Evolutionary conservation across 2,888 invertebrate species (phyloP), one percentile per base, ranked within the genome.

Genomic region (Hyalella azteca): DNA sequence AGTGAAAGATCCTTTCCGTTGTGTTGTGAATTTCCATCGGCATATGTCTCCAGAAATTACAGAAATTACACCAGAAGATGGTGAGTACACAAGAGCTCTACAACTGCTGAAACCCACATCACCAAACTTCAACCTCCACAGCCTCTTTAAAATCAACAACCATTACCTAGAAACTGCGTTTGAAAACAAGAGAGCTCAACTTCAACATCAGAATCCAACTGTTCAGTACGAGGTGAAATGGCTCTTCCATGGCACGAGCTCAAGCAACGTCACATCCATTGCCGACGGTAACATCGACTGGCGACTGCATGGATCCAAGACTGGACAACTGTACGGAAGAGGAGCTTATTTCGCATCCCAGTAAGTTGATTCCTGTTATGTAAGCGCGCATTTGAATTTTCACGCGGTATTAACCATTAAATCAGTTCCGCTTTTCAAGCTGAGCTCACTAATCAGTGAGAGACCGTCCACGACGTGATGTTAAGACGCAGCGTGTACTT

Each of bases 261-360:
- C 75, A 3, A 45, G 22, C 22, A 45, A 48, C 19, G 75, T 75
- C 3, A 13, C 40, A 9, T 40, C 75, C 7, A 75, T 75, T 19
- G n/a, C 26, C 3, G 48, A 45, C 9, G 75, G 41, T 22, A 75
- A 75, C 29, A 45, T 75, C 48, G 75, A 75, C 75, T 75, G 75
- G 75, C 29, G 75, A 0, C 29, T 75, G 41, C 75, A 75, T n/a
- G 75, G 75, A 19, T 41, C 75, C 7, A n/a, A 15, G 11, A 45
- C 29, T 1, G 75, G 75, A 13, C 41, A 75, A 5, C 13, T 26
- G 13, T 9, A 2, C 5, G 75, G 75, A 19, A 41, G 75, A 41
- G 75, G 75, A 22, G 48, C 75, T 13, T 75, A 75, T n/a, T 75
- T 75, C n/a, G 40, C 75, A 1, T 41, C 40, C 40, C 40, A n/a